These are phyloP conservation scores for Microtus oregoni DNA, from an alignment of 2,113 vertebrate genomes.

Conservation along the genomic window DNA sequence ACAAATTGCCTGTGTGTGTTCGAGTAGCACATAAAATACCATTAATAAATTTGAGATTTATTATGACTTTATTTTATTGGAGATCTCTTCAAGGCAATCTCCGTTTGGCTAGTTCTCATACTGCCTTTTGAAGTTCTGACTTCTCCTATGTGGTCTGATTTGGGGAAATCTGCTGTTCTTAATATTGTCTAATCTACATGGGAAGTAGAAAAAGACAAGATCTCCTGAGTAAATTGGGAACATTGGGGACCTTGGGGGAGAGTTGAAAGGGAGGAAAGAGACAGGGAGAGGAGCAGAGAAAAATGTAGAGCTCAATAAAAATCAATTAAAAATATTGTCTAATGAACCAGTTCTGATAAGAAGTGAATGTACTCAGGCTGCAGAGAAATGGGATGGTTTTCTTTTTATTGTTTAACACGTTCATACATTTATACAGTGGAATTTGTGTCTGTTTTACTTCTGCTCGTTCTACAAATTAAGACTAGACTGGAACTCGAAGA, in stretches of 20 bases:
- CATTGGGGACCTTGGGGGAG: no score
- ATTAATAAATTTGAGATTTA: neutral
- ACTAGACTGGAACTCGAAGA: neutral
- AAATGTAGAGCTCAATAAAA: no score
- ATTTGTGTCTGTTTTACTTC: neutral
- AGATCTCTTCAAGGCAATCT: neutral
- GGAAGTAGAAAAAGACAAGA: no score
- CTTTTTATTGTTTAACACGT: neutral
- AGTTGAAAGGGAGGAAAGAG: no score
- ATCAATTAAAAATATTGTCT: no score
- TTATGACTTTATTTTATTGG: neutral
- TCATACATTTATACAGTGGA: neutral
- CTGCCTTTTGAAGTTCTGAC: neutral
- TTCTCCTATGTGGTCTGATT: neutral
- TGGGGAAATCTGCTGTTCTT: neutral
- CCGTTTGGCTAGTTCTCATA: no score
- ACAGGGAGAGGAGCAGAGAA: no score
- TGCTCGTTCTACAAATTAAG: neutral
- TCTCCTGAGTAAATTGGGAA: no score
- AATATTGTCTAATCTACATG: no score
- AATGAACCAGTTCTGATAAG: neutral
- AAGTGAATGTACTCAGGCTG: neutral
- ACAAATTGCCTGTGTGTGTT: neutral
- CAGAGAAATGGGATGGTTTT: accelerated
- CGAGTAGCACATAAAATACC: neutral